These are phyloP conservation scores for Pachyuromys duprasi DNA, from an alignment of 2,797 vertebrate genomes.

Conservation along the genomic window DNA sequence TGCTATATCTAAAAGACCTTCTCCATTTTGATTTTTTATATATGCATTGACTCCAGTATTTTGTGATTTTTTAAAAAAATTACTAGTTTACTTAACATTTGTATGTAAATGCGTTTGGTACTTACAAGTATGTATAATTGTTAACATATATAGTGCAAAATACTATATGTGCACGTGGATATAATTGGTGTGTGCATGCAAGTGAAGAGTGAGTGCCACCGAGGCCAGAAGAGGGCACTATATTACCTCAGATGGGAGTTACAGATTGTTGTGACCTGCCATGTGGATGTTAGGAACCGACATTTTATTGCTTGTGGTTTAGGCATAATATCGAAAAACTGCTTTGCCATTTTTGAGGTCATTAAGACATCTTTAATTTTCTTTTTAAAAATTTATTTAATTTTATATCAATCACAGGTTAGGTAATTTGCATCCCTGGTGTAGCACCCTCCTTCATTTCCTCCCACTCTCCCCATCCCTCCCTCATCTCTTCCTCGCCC, in stretches of 20 bases:
- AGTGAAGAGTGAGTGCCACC: not conserved
- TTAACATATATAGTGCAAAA: too few species aligned
- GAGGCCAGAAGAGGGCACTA: not conserved
- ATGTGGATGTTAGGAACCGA: not conserved
- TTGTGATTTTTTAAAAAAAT: not conserved
- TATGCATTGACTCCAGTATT: not conserved
- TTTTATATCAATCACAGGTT: too few species aligned
- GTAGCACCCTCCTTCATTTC: too few species aligned
- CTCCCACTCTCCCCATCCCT: too few species aligned
- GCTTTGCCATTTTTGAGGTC: not conserved
- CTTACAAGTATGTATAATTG: not conserved
- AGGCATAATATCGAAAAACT: not conserved
- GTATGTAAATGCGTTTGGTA: not conserved
- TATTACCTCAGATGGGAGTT: not conserved
- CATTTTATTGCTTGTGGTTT: not conserved
- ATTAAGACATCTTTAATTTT: not conserved
- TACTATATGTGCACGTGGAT: not conserved
- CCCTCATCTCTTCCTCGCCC: too few species aligned
- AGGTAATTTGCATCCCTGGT: too few species aligned
- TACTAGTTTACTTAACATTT: not conserved
- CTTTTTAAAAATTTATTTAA: too few species aligned
- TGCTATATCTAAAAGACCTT: not conserved
- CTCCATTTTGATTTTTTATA: not conserved
- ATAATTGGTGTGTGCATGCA: not conserved
- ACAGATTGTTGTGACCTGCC: not conserved